Base-by-base conservation (phyloP, 2,113 vertebrate genomes). In the Pogonocichla stellata region DNA sequence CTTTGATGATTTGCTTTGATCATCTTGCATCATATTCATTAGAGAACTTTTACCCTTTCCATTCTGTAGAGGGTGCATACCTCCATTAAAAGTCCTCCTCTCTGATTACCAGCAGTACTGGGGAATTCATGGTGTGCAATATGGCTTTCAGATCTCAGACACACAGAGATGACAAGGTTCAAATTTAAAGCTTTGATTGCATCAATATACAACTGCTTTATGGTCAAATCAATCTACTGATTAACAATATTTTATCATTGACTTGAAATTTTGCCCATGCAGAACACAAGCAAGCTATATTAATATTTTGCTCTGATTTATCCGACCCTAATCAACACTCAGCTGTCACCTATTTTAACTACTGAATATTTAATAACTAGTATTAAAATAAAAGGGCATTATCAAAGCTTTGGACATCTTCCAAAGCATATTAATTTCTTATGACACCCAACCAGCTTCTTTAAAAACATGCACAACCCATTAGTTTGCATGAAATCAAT, bases 171-270 rank as follows among this genome's bases (percentile, higher is more conserved):
- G 87, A 87, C 80, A 92, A 92, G 5, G 33, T 42, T 62, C 67
- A 87, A 90, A 95, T 94, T 74, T 82, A 93, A 92, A 67, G 72
- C 85, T 93, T 71, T 5, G 10, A n/a, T 33, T 94, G 61, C 83
- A 74, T 62, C 48, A 70, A 90, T 54, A 64, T 31, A 92, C 85
- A 93, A 82, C 50, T 42, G 82, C 80, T 93, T 94, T 74, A 92
- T 29, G 70, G 83, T 40, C 75, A 94, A 94, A 96, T 84, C 91
- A 93, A 92, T 94, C 29, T 77, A 77, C 61, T 80, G 85, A 96
- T 94, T 73, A 96, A 89, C 64, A 70, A 23, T 71, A 86, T 74
- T 95, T 96, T 85, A 94, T 90, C 78, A 89, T 28, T 1, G 50
- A 96, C 54, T 84, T 71, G 84, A 88, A 96, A 92, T 67, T 89